Percentiles rank a stretch among this genome's conserved stretches.
Conservation (phyloP, 1,140 invertebrate genomes). For the Drosophila mauritiana region DNA sequence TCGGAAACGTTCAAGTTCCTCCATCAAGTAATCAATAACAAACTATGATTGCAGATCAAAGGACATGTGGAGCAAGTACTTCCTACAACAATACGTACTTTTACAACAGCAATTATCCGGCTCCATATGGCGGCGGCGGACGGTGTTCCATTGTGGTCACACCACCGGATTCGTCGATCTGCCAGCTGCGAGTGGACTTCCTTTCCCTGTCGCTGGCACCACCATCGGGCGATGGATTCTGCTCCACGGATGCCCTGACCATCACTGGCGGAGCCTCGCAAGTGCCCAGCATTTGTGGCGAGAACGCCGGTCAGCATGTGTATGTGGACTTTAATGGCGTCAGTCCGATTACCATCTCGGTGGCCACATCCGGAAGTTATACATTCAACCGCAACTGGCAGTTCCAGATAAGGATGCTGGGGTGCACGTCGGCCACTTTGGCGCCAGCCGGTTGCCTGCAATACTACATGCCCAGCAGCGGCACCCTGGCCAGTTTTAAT, state of each 20-base stretch:
- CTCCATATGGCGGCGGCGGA: conserved; percentile 88
- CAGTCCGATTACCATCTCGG: conserved; percentile 88
- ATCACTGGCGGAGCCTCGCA: conserved; percentile 88
- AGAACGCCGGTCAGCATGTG: conserved; percentile 92
- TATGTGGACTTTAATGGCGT: conserved; percentile 91
- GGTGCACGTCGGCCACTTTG: conserved; percentile 86
- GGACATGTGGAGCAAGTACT: conserved; percentile 88
- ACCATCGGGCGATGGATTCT: conserved; percentile 90
- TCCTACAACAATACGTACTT: conserved; percentile 93
- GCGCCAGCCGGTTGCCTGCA: conserved; percentile 92
- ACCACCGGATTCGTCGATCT: conserved; percentile 89
- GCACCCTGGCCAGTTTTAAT: conserved; percentile 91
- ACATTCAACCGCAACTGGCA: conserved; percentile 90
- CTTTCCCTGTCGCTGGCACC: conserved; percentile 89
- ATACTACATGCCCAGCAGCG: conserved; percentile 88
- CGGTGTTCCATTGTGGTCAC: conserved; percentile 89
- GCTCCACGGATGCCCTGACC: conserved; percentile 89
- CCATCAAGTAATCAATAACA: neutral
- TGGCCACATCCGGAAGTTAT: conserved; percentile 87
- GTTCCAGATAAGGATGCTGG: conserved; percentile 90
- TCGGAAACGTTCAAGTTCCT: too few species aligned
- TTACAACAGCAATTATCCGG: conserved; percentile 90
- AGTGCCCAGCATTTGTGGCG: conserved; percentile 91
- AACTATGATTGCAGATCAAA: conserved; percentile 86
- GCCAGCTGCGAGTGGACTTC: conserved; percentile 92